A percentile compares a stretch with the other conserved stretches of the same genome.
These are phyloP conservation scores for Maniola hyperantus DNA, from an alignment of 2,888 invertebrate species.

Conservation along the genomic window DNA sequence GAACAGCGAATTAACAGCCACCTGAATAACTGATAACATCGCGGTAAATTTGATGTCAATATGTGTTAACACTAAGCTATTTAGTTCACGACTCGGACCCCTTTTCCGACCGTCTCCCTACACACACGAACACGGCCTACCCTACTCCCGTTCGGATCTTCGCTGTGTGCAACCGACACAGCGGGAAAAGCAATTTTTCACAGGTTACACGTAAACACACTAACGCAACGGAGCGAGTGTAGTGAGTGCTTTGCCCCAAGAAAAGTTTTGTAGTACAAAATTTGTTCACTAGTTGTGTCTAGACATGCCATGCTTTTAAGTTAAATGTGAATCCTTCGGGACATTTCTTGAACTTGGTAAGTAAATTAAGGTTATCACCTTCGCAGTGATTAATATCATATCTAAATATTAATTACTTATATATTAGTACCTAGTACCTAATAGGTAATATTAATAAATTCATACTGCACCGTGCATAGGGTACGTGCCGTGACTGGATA, in stretches of 20 bases:
- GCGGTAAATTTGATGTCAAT: constrained; percentile 83
- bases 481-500: no score
- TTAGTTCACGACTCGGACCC: constrained; percentile 80
- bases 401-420: not conserved
- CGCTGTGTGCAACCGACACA: constrained; percentile 60
- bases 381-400: not conserved
- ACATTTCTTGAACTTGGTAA: constrained; percentile 52
- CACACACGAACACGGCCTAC: constrained; percentile 57
- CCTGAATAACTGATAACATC: constrained; percentile 82
- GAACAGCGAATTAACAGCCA: constrained; percentile 73
- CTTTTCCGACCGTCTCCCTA: constrained; percentile 58
- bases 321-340: constrained; percentile 73
- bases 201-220: constrained; percentile 71
- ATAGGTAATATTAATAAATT: no score
- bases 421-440: no score
- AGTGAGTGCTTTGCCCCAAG: constrained; percentile 75
- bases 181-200: constrained; percentile 75
- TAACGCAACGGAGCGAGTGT: constrained; percentile 57
- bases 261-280: constrained; percentile 80
- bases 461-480: no score
- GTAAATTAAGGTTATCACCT: constrained; percentile 24
- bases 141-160: constrained; percentile 43
- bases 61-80: constrained; percentile 83
- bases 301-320: constrained; percentile 78
- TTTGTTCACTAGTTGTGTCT: constrained; percentile 80